phyloP scores from a whole-genome alignment of 2,797 vertebrate species.

The Champsocephalus esox region DNA sequence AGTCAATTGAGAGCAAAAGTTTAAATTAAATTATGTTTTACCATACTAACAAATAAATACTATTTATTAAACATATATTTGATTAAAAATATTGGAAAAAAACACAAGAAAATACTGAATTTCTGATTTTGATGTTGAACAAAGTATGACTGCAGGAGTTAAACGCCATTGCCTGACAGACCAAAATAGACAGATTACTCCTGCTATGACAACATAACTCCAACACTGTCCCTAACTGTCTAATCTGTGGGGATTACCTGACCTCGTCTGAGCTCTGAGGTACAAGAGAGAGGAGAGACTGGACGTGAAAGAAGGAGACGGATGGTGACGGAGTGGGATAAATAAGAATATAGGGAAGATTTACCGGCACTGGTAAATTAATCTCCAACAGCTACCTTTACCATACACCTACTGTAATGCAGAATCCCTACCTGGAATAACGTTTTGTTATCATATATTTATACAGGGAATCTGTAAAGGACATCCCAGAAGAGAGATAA shows the following conservation, averaged over 20 bases:
- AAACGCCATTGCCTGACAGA: conserved; percentile 13
- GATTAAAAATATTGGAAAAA: neutral
- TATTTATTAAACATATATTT: neutral
- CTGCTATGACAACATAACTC: conserved; percentile 30
- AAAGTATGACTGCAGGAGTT: no score
- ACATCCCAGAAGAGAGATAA: neutral
- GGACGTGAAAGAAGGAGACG: neutral
- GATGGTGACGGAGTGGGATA: neutral
- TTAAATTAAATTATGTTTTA: no score
- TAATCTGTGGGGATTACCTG: conserved; percentile 74
- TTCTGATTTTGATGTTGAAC: neutral
- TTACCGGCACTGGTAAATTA: neutral
- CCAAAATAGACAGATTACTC: conserved; percentile 57
- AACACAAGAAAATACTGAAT: neutral
- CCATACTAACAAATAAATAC: neutral
- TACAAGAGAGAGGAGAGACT: conserved; percentile 17
- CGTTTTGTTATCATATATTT: neutral
- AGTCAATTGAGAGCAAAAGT: no score
- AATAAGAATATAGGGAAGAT: neutral
- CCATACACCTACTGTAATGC: neutral
- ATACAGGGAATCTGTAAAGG: neutral
- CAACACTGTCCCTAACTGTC: conserved; percentile 21
- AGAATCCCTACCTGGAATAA: neutral
- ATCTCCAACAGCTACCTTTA: neutral
- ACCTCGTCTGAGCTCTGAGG: conserved; percentile 35